These are phyloP conservation scores for Melieria picta DNA, from an alignment of 2,888 invertebrate genomes.

Conservation along the genomic window DNA sequence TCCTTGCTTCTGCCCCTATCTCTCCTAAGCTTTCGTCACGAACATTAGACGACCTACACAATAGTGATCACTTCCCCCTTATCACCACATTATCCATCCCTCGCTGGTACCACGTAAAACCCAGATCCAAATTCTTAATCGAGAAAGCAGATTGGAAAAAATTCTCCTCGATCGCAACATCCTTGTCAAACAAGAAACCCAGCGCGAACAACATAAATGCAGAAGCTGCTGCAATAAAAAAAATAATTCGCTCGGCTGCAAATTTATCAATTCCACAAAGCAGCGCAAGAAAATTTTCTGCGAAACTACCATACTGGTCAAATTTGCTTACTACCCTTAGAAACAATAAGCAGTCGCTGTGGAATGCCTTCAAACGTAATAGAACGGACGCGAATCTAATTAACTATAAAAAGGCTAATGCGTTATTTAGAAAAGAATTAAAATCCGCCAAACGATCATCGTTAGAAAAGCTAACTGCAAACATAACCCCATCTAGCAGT, in stretches of 20 bases:
- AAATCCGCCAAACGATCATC: conserved; percentile 12
- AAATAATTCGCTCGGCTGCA: not conserved
- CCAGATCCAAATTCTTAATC: not conserved
- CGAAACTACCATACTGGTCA: not conserved
- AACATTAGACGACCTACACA: not conserved
- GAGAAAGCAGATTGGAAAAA: conserved; percentile 2
- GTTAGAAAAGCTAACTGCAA: conserved; percentile 11
- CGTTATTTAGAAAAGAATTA: not conserved
- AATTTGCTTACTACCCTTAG: not conserved
- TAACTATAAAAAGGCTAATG: conserved; percentile 15
- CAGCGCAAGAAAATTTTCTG: not conserved
- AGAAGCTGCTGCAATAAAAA: conserved; percentile 4
- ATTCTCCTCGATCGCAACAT: not conserved
- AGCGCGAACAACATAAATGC: not conserved
- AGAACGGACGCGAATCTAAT: not conserved
- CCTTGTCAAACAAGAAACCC: not conserved
- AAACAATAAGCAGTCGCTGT: not conserved
- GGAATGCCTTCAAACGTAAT: not conserved
- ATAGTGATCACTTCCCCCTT: not conserved
- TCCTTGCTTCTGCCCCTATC: not conserved
- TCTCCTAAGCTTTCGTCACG: not conserved
- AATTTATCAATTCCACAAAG: not conserved
- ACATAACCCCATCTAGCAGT: conserved; percentile 3
- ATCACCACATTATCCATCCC: not conserved
- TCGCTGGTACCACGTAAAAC: not conserved